Evolutionary conservation across 2,888 invertebrate species (phyloP).

Genomic region (Drosophila kuntzei): DNA sequence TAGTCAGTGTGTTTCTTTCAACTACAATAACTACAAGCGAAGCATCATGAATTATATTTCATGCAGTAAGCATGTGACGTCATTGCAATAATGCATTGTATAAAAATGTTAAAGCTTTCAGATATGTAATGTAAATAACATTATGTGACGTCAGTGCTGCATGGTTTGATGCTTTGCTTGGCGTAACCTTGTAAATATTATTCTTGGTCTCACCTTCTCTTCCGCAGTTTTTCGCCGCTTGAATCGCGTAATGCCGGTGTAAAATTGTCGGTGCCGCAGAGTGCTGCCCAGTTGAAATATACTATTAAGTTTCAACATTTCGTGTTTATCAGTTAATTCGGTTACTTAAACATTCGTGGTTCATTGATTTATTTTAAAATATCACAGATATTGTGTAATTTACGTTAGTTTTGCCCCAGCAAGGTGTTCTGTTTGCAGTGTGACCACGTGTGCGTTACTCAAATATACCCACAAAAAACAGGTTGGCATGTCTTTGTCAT

Average conservation of each 20-base stretch:
- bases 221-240: conserved; percentile 89
- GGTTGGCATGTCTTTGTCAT: no score
- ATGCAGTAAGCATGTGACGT: not conserved
- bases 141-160: conserved; percentile 24
- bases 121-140: not conserved
- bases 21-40: not conserved
- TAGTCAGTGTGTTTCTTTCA: conserved; percentile 55
- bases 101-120: no score
- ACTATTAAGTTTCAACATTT: conserved; percentile 51
- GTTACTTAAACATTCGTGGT: not conserved
- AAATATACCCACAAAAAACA: no score
- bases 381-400: conserved; percentile 52
- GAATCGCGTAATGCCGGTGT: conserved; percentile 79
- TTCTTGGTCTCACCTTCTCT: conserved; percentile 86
- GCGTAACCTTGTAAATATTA: conserved; percentile 15
- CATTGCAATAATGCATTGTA: no score
- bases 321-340: not conserved
- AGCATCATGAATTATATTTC: no score
- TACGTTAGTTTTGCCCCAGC: conserved; percentile 9
- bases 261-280: conserved; percentile 45
- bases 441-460: no score
- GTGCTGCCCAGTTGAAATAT: conserved; percentile 31
- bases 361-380: conserved; percentile 18
- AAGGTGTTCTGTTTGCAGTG: no score
- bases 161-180: not conserved